Evolutionary conservation across 2,888 invertebrate species (phyloP).

Genomic region (Diarsia dahlii): DNA sequence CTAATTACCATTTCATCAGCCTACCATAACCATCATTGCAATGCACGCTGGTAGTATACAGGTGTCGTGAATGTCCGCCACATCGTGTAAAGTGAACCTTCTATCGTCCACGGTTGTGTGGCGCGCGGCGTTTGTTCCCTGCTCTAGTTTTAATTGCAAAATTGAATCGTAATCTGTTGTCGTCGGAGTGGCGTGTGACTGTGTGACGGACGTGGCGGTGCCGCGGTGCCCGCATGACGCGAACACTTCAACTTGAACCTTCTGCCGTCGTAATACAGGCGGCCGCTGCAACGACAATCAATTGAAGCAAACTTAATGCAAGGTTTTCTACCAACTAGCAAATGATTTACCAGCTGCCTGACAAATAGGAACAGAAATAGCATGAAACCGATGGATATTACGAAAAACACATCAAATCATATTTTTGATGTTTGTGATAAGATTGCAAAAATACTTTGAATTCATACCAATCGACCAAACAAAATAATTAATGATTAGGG

Average conservation of each 20-base stretch:
- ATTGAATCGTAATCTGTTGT: conserved; percentile 69
- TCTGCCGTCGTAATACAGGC: conserved; percentile 12
- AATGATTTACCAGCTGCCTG: neutral
- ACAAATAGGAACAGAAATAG: neutral
- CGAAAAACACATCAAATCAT: neutral
- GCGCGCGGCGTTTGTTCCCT: conserved; percentile 14
- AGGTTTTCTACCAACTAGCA: neutral
- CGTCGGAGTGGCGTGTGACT: conserved; percentile 55
- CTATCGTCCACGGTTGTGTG: neutral
- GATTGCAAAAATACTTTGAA: neutral
- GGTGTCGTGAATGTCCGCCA: too few relatives aligned
- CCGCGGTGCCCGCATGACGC: conserved; percentile 26
- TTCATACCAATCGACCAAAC: neutral
- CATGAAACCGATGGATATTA: too few relatives aligned
- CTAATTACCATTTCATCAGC: too few relatives aligned
- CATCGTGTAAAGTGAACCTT: conserved; percentile 6
- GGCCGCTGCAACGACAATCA: neutral
- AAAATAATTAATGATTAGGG: neutral
- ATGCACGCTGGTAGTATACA: neutral
- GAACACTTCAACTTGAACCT: conserved; percentile 20
- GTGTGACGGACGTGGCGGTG: conserved; percentile 50
- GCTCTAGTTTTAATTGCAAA: conserved; percentile 67
- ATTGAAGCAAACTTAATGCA: neutral
- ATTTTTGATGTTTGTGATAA: neutral
- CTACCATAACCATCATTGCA: too few relatives aligned